Evolutionary conservation across 2,797 vertebrate species (phyloP), one percentile per base, ranked within the genome.

Genomic region (Thamnophis elegans): DNA sequence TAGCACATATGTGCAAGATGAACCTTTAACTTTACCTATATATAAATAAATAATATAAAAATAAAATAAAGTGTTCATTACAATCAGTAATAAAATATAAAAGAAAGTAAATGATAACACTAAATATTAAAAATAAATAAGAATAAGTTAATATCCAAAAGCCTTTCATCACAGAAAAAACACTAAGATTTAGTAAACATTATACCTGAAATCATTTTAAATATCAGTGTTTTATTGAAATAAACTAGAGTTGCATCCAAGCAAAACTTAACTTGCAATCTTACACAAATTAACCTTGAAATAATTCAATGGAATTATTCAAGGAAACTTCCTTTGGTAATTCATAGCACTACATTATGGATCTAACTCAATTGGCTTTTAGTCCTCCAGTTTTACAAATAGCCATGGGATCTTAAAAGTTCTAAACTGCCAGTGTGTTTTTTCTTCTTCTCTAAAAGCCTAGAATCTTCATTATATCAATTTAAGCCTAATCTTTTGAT

Each of bases 401-500:
- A 89, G 85, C 62, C 8, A 68, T 78, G 2, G 20, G 36, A 91
- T 88, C 90, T 10, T 4, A 12, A 78, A 95, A 0, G 92, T 92
- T 55, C 4, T 89, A 32, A 1, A 5, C 3, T 78, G 14, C 18
- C 26, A 60, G n/a, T 82, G 18, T 56, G 0, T 42, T 9, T 78
- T 78, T 53, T 47, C 60, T 53, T 25, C 65, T 90, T 47, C 55
- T 25, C 1, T 78, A 51, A 36, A 78, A 56, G 55, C 32, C 26
- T 58, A 18, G 42, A 87, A 68, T 86, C 59, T 32, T 86, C 47
- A 85, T 16, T 56, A 86, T 85, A 89, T 68, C 36, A 60, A 54
- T 85, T 65, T 58, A 73, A 82, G 22, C 16, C 51, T 32, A 78
- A 91, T 93, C 28, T 94, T 94, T 62, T 59, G 42, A 94, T 89